These are phyloP conservation scores for Cacatua alba DNA, from an alignment of 2,113 vertebrate genomes.

Conservation along the genomic window DNA sequence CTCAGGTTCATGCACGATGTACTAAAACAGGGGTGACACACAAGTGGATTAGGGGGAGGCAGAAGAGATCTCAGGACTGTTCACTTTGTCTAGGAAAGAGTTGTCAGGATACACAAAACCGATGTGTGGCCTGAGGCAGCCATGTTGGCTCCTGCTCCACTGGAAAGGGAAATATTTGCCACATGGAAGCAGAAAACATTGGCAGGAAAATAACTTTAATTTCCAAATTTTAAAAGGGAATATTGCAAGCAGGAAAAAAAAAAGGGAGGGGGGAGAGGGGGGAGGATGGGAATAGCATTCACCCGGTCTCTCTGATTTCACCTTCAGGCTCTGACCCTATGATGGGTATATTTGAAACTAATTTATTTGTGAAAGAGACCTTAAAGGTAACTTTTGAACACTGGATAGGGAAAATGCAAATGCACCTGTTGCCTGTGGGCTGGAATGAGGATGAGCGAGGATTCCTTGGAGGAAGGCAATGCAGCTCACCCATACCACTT, in stretches of 20 bases:
- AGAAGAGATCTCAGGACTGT: conserved; percentile 32
- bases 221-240: conserved; percentile 32
- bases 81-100: conserved; percentile 9
- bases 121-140: background rate
- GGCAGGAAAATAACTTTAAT: conserved; percentile 42
- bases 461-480: background rate
- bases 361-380: background rate
- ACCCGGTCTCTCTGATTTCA: background rate
- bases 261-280: fast-evolving
- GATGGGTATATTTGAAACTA: background rate
- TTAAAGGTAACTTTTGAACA: background rate
- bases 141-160: conserved; percentile 46
- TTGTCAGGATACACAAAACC: conserved; percentile 48
- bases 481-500: background rate
- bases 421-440: too few relatives aligned
- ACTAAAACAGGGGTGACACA: background rate
- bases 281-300: background rate
- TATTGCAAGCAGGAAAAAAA: background rate
- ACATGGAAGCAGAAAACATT: conserved; percentile 57
- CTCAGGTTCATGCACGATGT: background rate
- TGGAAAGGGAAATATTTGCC: conserved; percentile 41
- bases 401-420: fast-evolving
- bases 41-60: background rate
- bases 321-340: background rate
- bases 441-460: background rate